These are phyloP conservation scores for Microplitis demolitor DNA, from an alignment of 1,140 invertebrate genomes.

Conservation along the genomic window DNA sequence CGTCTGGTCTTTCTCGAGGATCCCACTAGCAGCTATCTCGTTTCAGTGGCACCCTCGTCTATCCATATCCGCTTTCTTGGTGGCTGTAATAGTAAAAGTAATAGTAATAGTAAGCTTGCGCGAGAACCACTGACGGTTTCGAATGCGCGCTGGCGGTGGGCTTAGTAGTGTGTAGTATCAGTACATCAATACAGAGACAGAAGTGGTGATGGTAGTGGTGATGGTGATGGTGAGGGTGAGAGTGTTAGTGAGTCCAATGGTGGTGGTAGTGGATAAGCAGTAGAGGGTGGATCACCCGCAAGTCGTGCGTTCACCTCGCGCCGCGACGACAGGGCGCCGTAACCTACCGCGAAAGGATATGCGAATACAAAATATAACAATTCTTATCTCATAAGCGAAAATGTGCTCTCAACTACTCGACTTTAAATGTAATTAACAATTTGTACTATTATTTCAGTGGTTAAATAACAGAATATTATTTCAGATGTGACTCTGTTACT, in stretches of 20 bases:
- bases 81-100: background rate
- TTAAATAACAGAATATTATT: no score
- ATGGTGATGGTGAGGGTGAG: conserved; percentile 37
- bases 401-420: no score
- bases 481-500: no score
- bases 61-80: background rate
- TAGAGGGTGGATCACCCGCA: conserved; percentile 47
- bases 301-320: conserved; percentile 53
- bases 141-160: conserved; percentile 9
- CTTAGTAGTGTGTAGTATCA: no score
- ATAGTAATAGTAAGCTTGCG: conserved; percentile 32
- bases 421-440: no score
- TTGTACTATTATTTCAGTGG: no score
- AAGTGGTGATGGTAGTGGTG: conserved; percentile 26
- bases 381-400: no score
- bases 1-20: no score
- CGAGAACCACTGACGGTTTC: conserved; percentile 36
- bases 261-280: conserved; percentile 29
- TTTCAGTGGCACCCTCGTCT: no score
- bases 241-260: conserved; percentile 31
- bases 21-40: no score
- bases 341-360: conserved; percentile 24
- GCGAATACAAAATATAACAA: background rate
- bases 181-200: conserved; percentile 3
- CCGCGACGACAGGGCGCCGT: conserved; percentile 49